Evolutionary conservation across 2,888 invertebrate species (phyloP), one percentile per base, ranked within the genome.

Genomic region (Agrochola lychnidis): DNA sequence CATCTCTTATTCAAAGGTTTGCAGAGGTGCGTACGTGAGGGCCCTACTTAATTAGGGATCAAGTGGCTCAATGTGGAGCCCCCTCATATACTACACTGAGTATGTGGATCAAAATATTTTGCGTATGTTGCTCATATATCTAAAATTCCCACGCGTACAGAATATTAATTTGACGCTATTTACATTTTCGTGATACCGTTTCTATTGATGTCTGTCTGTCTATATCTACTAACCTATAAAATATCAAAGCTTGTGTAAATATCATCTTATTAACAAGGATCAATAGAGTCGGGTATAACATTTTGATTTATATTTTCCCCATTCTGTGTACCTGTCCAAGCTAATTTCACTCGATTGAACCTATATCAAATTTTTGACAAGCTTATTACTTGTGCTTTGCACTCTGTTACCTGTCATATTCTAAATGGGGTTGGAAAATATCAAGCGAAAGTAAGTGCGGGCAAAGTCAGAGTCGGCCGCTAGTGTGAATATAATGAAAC

Each of bases 11-110:
- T 90, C 90, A 92, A 94, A 94, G 91, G 91, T 92, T 93, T 89
- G 89, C 82, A 86, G 89, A 91, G 91, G 89, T 89, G 87, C 87
- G 91, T 88, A 93, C 95, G 94, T 95, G 95, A 92, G 92, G 88
- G 87, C 82, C 85, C 88, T 87, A 86, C 86, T 89, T 93, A 94
- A 94, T 94, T 93, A 92, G 90, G 92, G 93, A 92, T 92, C 88
- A 90, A 90, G 89, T 86, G 87, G 88, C 87, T 90, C 85, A 84
- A 90, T 86, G 88, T 82, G 70, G 83, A 83, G 79, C 86, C 16
- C 57, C 40, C 66, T 64, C 62, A 48, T 73, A 62, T 78, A 85
- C 75, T 71, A 68, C 76, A 66, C 51, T 4, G 22, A 67, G 64
- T 75, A 69, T 73, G 67, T 78, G 72, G 77, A 87, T 85, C 83